Evolutionary conservation across 1,140 invertebrate genomes (phyloP).

Genomic region (Pseudomyrmex gracilis): DNA sequence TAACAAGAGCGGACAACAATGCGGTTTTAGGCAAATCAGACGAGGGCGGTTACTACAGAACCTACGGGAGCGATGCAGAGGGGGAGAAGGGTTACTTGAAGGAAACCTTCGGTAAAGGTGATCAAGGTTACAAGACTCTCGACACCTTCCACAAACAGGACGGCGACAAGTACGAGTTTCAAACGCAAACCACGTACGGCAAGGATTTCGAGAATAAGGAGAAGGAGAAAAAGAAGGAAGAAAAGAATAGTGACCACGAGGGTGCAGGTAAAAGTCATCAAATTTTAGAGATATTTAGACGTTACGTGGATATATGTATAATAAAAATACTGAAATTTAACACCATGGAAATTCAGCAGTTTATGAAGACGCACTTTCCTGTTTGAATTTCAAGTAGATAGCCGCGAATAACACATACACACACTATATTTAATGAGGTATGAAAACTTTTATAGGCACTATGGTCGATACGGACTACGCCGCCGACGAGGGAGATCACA

Average conservation of each 20-base stretch:
- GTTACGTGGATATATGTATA: not conserved
- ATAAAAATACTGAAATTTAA: not conserved
- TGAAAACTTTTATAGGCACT: constrained; percentile 74
- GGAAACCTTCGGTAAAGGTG: constrained; percentile 88
- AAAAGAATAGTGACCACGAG: constrained; percentile 79
- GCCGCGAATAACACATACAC: not conserved
- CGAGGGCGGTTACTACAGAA: constrained; percentile 82
- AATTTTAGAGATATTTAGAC: not conserved
- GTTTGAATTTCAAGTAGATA: constrained; percentile 3
- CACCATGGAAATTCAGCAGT: not conserved
- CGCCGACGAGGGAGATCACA: constrained; percentile 71
- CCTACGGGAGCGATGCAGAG: constrained; percentile 85
- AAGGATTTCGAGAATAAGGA: constrained; percentile 78
- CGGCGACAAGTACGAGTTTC: constrained; percentile 89
- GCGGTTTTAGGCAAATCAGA: constrained; percentile 81
- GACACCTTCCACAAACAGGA: constrained; percentile 90
- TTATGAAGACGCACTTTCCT: not conserved
- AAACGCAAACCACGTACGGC: constrained; percentile 88
- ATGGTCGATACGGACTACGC: constrained; percentile 76
- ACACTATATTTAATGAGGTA: constrained; percentile 11
- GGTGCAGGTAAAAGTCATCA: constrained; percentile 77
- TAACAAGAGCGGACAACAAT: constrained; percentile 67
- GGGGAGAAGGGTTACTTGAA: constrained; percentile 89
- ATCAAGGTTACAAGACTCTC: constrained; percentile 89
- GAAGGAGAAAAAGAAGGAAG: constrained; percentile 78